Conservation (phyloP, 2,797 vertebrate genomes). For the Macroramphosus scolopax region DNA sequence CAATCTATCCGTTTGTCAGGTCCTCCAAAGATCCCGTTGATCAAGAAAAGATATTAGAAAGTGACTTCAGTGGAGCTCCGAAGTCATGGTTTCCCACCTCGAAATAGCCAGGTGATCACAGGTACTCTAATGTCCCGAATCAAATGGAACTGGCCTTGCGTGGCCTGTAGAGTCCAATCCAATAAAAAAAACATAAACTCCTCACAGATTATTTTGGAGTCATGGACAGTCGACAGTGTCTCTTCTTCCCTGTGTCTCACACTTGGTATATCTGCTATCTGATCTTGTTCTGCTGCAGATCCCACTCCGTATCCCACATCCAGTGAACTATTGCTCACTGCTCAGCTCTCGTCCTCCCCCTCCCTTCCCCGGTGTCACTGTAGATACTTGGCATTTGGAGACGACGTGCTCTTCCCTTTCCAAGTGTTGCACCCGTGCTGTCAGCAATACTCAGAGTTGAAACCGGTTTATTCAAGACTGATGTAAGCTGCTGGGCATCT, state of each 20-base stretch:
- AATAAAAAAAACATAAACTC: slow-evolving; percentile 40
- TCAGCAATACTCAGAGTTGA: no score
- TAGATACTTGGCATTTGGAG: slow-evolving; percentile 76
- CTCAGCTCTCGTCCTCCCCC: slow-evolving; percentile 70
- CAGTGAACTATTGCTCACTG: slow-evolving; percentile 69
- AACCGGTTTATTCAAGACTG: slow-evolving; percentile 14
- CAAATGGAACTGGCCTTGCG: no score
- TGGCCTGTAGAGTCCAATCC: slow-evolving; percentile 34
- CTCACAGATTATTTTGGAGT: slow-evolving; percentile 44
- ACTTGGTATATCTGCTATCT: slow-evolving; percentile 65
- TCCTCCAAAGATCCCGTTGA: slow-evolving; percentile 40
- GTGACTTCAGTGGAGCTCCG: no score
- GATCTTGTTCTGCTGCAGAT: slow-evolving; percentile 70
- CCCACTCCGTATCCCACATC: slow-evolving; percentile 72
- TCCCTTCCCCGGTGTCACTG: slow-evolving; percentile 70
- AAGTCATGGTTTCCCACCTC: slow-evolving; percentile 29
- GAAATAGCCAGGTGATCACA: slow-evolving; percentile 10
- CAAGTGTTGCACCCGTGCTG: slow-evolving; percentile 45
- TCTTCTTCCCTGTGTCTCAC: slow-evolving; percentile 47
- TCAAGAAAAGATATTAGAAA: slow-evolving; percentile 30
- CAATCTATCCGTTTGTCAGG: slow-evolving; percentile 26
- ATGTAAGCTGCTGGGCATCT: not conserved
- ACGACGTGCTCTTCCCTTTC: slow-evolving; percentile 53
- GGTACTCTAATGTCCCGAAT: no score
- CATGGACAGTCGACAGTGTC: slow-evolving; percentile 31